phyloP scores from a whole-genome alignment of 2,113 vertebrate genomes.

The Calcarius ornatus region DNA sequence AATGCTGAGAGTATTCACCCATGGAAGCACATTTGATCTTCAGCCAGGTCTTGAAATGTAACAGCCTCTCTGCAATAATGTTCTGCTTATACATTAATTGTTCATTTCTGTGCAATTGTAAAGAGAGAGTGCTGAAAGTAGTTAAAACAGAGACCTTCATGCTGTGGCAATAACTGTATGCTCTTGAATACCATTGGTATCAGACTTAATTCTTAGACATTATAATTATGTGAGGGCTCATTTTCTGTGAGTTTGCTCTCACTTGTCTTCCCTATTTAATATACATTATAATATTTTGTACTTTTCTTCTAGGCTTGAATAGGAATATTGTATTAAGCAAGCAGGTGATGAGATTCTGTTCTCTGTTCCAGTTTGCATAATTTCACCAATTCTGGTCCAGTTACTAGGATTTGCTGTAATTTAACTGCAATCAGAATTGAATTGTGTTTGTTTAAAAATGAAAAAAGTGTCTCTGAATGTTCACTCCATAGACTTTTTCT shows the following conservation, averaged over 20 bases:
- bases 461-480: background rate
- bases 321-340: constrained; percentile 21
- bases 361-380: background rate
- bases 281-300: constrained; percentile 53
- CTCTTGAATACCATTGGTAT: constrained; percentile 32
- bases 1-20: background rate
- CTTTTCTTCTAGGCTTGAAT: constrained; percentile 39
- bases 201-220: constrained; percentile 39
- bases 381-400: background rate
- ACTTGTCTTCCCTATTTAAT: constrained; percentile 31
- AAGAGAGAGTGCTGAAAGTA: background rate
- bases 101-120: background rate
- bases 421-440: background rate
- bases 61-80: constrained; percentile 6
- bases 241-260: constrained; percentile 40
- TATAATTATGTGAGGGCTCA: constrained; percentile 49
- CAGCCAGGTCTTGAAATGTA: constrained; percentile 47
- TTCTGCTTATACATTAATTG: constrained; percentile 34
- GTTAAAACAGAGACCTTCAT: constrained; percentile 53
- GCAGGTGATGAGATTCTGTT: background rate
- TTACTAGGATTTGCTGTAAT: background rate
- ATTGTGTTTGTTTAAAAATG: background rate
- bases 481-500: background rate
- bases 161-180: constrained; percentile 42
- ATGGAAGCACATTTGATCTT: background rate